Evolutionary conservation across 2,888 invertebrate genomes (phyloP), one percentile per base, ranked within the genome.

Genomic region (Eristalinus aeneus): DNA sequence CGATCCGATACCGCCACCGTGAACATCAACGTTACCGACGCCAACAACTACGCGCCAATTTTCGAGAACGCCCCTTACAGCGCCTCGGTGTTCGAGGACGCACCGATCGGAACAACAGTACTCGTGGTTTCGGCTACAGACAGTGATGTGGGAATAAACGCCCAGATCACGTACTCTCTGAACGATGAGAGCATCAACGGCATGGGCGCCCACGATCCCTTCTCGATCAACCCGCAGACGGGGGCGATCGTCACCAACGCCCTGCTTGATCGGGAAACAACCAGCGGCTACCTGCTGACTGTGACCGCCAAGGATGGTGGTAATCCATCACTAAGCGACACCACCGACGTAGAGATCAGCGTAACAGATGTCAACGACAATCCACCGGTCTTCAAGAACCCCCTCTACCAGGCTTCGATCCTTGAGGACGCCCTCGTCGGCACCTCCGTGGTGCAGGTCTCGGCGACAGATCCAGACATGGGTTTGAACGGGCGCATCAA

Each of bases 361-460:
- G 96, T 99, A 0, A 96, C 97, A 0, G 99, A 99, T 91, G 97
- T 98, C 0, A 99, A 99, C 91, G 99, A 99, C 91, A 98, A 98
- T 91, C 95, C 96, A 5, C 99, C 99, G 0, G 94, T 95, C 0
- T 99, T 99, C 92, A 96, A 96, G 88, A 96, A 96, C 84, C 94
- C 96, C 0, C 94, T 96, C 3, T 98, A 98, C 90, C 95, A 96
- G 20, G 96, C 97, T 0, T 96, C 95, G 4, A 96, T 98, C 23
- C 94, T 96, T 79, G 98, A 98, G 92, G 98, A 98, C 91, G 97
- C 97, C 16, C 93, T 97, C 87, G 96, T 97, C 78, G 95, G 95
- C 0, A 96, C 96, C 0, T 96, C 96, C 6, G 96, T 96, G 1
- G 94, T 95, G 0, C 96, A 96, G 93, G 95, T 97, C 2, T 94